phyloP scores from a whole-genome alignment of 2,888 invertebrate genomes.

The Aphidius colemani region DNA sequence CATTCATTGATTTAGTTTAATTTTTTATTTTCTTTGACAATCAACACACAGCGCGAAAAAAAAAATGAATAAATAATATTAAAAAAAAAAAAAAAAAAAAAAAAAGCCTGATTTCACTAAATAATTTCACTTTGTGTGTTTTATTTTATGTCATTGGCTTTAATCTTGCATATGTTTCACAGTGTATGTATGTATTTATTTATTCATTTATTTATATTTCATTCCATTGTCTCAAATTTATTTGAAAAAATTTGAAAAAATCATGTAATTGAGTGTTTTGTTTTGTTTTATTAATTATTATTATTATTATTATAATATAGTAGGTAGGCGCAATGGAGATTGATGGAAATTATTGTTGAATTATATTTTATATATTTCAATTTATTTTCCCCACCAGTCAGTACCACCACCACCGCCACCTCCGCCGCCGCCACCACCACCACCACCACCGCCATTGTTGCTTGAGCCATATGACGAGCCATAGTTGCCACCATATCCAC shows the following conservation, averaged over 20 bases:
- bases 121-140: constrained; percentile 7
- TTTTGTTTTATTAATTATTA: constrained; percentile 57
- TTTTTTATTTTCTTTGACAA: too few relatives aligned
- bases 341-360: constrained; percentile 30
- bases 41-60: too few relatives aligned
- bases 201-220: constrained; percentile 15
- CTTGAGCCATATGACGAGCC: constrained; percentile 51
- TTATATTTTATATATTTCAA: neutral
- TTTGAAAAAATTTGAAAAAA: constrained; percentile 12
- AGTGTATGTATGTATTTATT: constrained; percentile 36
- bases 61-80: too few relatives aligned
- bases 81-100: too few relatives aligned
- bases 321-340: constrained; percentile 42
- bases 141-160: neutral
- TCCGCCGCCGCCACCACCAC: constrained; percentile 49
- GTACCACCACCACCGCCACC: constrained; percentile 51
- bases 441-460: constrained; percentile 51
- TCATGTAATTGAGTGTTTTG: constrained; percentile 39
- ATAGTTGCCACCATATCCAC: constrained; percentile 51
- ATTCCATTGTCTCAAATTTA: constrained; percentile 8
- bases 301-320: constrained; percentile 52
- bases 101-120: too few relatives aligned
- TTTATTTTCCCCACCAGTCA: constrained; percentile 58
- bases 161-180: constrained; percentile 39
- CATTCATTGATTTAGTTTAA: too few relatives aligned